Evolutionary conservation across 2,113 vertebrate genomes (phyloP).

Genomic region (Lethenteron reissneri): DNA sequence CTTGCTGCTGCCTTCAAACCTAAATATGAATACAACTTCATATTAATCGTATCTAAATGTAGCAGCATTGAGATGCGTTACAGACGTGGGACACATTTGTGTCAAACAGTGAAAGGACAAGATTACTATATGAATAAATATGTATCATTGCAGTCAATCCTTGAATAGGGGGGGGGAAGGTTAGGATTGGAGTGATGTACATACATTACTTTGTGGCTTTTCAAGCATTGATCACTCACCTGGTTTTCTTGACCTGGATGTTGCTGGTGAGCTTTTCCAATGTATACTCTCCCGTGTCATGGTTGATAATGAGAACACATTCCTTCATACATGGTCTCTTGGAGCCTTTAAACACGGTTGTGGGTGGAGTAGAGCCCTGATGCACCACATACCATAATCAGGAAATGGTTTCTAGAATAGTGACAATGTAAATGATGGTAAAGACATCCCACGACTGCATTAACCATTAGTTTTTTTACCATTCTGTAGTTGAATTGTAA

Average conservation of each 20-base stretch:
- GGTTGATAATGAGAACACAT: constrained; percentile 93
- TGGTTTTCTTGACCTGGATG: constrained; percentile 98
- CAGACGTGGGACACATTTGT: not conserved
- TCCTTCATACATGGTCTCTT: constrained; percentile 93
- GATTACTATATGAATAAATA: not conserved
- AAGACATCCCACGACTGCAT: no score
- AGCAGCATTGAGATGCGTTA: not conserved
- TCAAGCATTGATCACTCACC: constrained; percentile 26
- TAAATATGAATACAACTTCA: constrained; percentile 18
- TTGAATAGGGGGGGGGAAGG: no score
- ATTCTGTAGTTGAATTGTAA: no score
- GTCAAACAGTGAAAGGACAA: constrained; percentile 5
- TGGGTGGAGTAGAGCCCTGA: constrained; percentile 82
- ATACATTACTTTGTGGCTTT: not conserved
- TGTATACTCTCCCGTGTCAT: constrained; percentile 82
- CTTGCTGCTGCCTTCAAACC: constrained; percentile 94
- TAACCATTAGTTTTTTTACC: no score
- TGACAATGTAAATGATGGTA: no score
- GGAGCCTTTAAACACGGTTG: constrained; percentile 98
- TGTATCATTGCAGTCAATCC: no score
- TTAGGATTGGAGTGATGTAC: no score
- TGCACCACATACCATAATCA: no score
- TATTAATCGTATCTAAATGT: not conserved
- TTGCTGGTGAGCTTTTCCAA: constrained; percentile 93
- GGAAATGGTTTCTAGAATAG: no score